A percentile compares a stretch with the other conserved stretches of the same genome.
Evolutionary conservation across 2,888 invertebrate genomes (phyloP).

Genomic region (Cheilosia urbana): DNA sequence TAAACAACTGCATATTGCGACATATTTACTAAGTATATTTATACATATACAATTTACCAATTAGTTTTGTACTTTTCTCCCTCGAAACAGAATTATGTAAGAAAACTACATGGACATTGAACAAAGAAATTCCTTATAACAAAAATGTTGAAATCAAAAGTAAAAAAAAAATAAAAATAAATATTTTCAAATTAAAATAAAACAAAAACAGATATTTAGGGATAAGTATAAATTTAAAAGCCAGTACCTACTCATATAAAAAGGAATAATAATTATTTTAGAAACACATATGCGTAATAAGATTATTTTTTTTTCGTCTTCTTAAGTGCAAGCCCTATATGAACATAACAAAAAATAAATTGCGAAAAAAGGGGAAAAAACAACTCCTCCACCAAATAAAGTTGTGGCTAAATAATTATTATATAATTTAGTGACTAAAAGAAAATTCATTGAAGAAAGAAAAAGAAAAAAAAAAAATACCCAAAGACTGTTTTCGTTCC

Average conservation of each 20-base stretch:
- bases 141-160: conserved; percentile 57
- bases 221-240: conserved; percentile 72
- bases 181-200: conserved; percentile 77
- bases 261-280: conserved; percentile 37
- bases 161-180: conserved; percentile 62
- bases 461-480: conserved; percentile 81
- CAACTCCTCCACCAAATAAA: conserved; percentile 57
- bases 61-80: conserved; percentile 75
- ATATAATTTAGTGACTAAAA: conserved; percentile 69
- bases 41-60: conserved; percentile 74
- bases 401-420: conserved; percentile 74
- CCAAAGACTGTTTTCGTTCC: conserved; percentile 85
- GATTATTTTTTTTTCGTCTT: conserved; percentile 22
- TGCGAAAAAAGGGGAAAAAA: conserved; percentile 31
- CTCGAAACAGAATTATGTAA: conserved; percentile 59
- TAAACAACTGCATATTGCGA: conserved; percentile 76
- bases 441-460: conserved; percentile 50
- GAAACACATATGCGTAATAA: conserved; percentile 55
- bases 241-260: conserved; percentile 73
- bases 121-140: conserved; percentile 65
- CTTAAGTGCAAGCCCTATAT: conserved; percentile 62
- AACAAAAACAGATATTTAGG: conserved; percentile 56
- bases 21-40: conserved; percentile 73
- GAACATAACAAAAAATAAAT: conserved; percentile 41
- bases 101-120: conserved; percentile 60